phyloP scores from a whole-genome alignment of 2,113 vertebrate species.

The Pachycephala philippinensis region DNA sequence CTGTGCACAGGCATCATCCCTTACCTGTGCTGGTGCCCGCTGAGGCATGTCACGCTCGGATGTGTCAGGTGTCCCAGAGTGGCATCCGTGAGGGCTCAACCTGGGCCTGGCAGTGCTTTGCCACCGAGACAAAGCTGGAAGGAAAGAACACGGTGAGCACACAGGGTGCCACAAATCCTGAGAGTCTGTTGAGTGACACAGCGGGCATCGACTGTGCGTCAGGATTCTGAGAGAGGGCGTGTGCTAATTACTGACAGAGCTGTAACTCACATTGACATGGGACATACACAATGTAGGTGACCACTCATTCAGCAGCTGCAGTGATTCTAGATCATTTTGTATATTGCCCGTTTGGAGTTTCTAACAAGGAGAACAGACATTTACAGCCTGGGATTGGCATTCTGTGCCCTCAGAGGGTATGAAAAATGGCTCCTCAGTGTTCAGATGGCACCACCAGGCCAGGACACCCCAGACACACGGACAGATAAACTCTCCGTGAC shows the following conservation, averaged over 20 bases:
- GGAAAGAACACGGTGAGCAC: neutral
- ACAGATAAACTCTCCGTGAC: neutral
- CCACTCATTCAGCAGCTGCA: neutral
- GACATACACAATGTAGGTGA: rapidly evolving
- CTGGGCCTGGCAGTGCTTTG: rapidly evolving
- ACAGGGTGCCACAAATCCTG: neutral
- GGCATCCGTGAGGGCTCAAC: rapidly evolving
- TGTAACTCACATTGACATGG: rapidly evolving
- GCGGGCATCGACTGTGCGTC: rapidly evolving
- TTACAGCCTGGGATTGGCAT: too few species aligned
- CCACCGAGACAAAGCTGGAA: rapidly evolving
- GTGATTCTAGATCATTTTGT: neutral
- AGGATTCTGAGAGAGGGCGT: neutral
- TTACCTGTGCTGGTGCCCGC: rapidly evolving
- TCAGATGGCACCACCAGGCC: neutral
- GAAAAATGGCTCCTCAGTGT: neutral
- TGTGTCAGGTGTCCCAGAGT: rapidly evolving
- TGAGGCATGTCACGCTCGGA: rapidly evolving
- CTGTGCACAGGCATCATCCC: neutral
- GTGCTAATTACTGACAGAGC: neutral
- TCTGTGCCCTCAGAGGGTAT: neutral
- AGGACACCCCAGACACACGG: rapidly evolving
- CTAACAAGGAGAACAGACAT: neutral
- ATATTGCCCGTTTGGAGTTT: too few species aligned
- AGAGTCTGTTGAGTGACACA: rapidly evolving